Base-by-base conservation (phyloP, 2,888 invertebrate genomes). In the Diabrotica balteata region DNA sequence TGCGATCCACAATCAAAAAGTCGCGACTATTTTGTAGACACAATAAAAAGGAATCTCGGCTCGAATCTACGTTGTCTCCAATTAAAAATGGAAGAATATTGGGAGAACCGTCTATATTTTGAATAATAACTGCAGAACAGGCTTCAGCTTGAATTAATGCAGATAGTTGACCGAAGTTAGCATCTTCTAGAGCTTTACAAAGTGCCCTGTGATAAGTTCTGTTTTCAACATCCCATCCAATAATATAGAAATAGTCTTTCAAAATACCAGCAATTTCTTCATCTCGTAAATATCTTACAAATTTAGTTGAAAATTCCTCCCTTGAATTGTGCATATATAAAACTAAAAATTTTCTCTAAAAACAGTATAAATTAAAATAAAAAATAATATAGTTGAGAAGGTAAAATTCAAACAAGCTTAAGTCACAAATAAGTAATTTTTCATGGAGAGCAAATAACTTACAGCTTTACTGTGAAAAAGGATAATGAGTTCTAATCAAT, bases 141-240 rank as follows among this genome's bases (percentile, higher is more conserved):
- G 50, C 44, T 57, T 59, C 52, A 45, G 58, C 58, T 63, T 71
- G 66, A 8, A 76, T 60, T 47, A 75, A 67, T 60, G 72, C 59
- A 11, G 66, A 54, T 10, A 75, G 32, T 57, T 68, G 60, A 51
- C 72, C 72, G 45, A 76, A 71, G n/a, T 77, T 68, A 43, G 69
- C 71, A 46, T 73, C 52, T 66, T 63, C 59, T 66, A 75, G 61
- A 7, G 74, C 72, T 32, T 67, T 44, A 45, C 64, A 69, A 71
- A 81, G 77, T 61, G 76, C 76, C 65, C 68, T 58, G 54, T 79
- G 76, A 68, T 76, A 76, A 22, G 66, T 63, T 17, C 71, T 59
- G 42, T 78, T 70, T 44, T 75, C 73, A 7, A 81, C 57, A 68
- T 81, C 79, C 80, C 81, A 82, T 10, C 79, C 80, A 43, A 81